phyloP scores from a whole-genome alignment of 1,140 invertebrate genomes.

The Sminthurides bifidus region DNA sequence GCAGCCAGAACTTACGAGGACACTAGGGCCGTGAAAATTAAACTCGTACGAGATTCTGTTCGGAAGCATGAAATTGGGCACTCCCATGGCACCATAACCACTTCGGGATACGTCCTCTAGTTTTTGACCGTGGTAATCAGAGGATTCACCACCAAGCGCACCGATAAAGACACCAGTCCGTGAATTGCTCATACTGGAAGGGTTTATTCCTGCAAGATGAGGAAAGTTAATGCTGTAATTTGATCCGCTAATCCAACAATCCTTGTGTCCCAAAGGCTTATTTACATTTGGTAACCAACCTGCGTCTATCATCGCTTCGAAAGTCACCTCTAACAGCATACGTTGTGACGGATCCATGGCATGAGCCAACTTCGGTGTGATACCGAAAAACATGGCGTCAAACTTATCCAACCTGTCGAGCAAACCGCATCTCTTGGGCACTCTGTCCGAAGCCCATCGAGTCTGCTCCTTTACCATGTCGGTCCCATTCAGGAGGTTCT shows the following conservation, averaged over 20 bases:
- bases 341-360: slow-evolving; percentile 45
- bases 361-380: slow-evolving; percentile 41
- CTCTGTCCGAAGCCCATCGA: slow-evolving; percentile 39
- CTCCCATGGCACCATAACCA: slow-evolving; percentile 53
- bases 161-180: slow-evolving; percentile 50
- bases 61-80: slow-evolving; percentile 52
- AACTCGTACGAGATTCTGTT: slow-evolving; percentile 54
- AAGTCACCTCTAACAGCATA: slow-evolving; percentile 41
- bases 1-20: slow-evolving; percentile 45
- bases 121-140: slow-evolving; percentile 15
- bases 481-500: slow-evolving; percentile 59
- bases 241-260: background rate
- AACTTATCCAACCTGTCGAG: slow-evolving; percentile 35
- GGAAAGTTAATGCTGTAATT: background rate
- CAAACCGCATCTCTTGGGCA: slow-evolving; percentile 11
- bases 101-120: slow-evolving; percentile 32
- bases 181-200: background rate
- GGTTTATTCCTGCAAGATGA: slow-evolving; percentile 34
- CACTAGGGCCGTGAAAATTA: slow-evolving; percentile 46
- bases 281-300: slow-evolving; percentile 32
- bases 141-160: slow-evolving; percentile 35
- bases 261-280: background rate
- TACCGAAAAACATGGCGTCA: slow-evolving; percentile 46
- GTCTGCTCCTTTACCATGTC: slow-evolving; percentile 50
- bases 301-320: slow-evolving; percentile 34